Conservation (phyloP, 2,113 vertebrate genomes). For the Callithrix jacchus region DNA sequence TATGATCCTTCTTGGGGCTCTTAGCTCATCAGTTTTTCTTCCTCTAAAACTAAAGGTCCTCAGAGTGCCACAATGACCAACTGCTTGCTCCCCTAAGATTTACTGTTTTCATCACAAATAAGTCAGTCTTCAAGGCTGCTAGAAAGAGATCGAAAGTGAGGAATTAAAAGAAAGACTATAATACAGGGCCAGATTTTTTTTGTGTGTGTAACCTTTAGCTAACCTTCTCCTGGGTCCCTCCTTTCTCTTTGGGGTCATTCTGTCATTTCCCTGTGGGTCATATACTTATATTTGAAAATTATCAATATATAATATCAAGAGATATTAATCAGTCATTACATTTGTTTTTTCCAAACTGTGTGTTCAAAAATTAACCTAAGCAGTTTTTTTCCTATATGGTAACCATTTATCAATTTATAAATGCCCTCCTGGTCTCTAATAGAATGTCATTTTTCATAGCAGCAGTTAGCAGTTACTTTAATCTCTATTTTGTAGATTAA, state of each 20-base stretch:
- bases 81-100: not conserved
- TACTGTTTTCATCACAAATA: not conserved
- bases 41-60: slow-evolving; percentile 38
- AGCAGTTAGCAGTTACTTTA: slow-evolving; percentile 4
- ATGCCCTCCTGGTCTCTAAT: slow-evolving; percentile 30
- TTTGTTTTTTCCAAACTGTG: not conserved
- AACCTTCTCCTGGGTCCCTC: not conserved
- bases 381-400: not conserved
- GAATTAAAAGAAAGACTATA: not conserved
- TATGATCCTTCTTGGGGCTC: slow-evolving; percentile 9
- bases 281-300: slow-evolving; percentile 41
- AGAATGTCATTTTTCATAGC: slow-evolving; percentile 36
- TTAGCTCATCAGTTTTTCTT: slow-evolving; percentile 1
- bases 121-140: not conserved
- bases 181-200: not conserved
- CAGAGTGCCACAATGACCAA: not conserved
- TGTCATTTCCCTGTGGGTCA: not conserved
- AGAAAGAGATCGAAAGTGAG: not conserved
- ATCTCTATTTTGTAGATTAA: slow-evolving; percentile 35
- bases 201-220: not conserved
- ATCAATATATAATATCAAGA: not conserved
- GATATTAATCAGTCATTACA: not conserved
- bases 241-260: not conserved
- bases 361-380: slow-evolving; percentile 16
- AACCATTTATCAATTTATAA: slow-evolving; percentile 30